Evolutionary conservation across 2,113 vertebrate genomes (phyloP).

Genomic region (Nanorana parkeri): DNA sequence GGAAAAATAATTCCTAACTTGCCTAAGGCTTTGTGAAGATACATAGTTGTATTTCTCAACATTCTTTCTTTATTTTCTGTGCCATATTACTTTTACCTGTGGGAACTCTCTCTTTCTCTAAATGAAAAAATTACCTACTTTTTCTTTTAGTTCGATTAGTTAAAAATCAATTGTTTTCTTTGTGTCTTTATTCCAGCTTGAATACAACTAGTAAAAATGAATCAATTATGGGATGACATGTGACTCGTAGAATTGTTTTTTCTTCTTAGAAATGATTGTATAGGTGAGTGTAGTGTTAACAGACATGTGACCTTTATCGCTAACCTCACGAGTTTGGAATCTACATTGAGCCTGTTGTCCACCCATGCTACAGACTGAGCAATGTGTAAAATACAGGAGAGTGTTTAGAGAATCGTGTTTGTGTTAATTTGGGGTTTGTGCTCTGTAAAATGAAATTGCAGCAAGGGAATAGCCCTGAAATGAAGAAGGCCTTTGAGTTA

Average conservation of each 20-base stretch:
- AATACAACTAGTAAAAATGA: constrained; percentile 17
- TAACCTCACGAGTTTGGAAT: not conserved
- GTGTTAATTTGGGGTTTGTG: constrained; percentile 51
- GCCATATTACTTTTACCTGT: constrained; percentile 29
- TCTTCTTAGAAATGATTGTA: not conserved
- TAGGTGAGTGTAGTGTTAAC: not conserved
- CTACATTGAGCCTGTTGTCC: not conserved
- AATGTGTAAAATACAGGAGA: constrained; percentile 11
- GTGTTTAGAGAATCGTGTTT: constrained; percentile 34
- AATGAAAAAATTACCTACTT: constrained; percentile 35
- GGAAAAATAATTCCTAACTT: not conserved
- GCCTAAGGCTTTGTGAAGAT: not conserved
- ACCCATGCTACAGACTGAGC: not conserved
- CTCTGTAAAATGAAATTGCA: constrained; percentile 52
- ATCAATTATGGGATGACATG: constrained; percentile 29
- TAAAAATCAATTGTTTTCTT: constrained; percentile 49
- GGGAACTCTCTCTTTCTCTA: constrained; percentile 29
- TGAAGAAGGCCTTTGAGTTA: constrained; percentile 54
- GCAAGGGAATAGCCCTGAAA: constrained; percentile 44
- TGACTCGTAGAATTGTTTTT: constrained; percentile 7
- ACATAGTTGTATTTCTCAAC: not conserved
- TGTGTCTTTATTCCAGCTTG: constrained; percentile 1
- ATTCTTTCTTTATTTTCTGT: not conserved
- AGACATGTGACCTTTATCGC: constrained; percentile 15
- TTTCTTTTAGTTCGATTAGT: constrained; percentile 29